These are phyloP conservation scores for Trichopoda pennipes DNA, from an alignment of 2,888 invertebrate species.

Conservation along the genomic window DNA sequence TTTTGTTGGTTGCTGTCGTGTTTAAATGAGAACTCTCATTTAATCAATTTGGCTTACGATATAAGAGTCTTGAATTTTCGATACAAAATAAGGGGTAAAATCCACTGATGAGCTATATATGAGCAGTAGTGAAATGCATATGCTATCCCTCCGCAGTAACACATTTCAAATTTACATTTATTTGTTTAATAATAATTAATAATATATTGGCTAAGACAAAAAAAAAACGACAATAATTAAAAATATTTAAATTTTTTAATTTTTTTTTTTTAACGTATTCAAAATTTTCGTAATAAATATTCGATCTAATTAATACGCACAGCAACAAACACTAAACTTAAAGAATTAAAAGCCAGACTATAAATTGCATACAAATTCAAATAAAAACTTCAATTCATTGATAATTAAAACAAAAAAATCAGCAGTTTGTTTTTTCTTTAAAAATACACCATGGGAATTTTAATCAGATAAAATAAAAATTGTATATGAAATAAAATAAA, in stretches of 20 bases:
- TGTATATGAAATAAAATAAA: conserved; percentile 7
- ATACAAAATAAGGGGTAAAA: too few relatives aligned
- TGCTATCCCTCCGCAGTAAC: too few relatives aligned
- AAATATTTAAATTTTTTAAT: not conserved
- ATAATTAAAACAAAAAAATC: not conserved
- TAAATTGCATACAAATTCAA: conserved; percentile 50
- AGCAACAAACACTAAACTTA: conserved; percentile 22
- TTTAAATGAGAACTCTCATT: too few relatives aligned
- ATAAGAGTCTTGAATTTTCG: too few relatives aligned
- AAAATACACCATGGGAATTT: conserved; percentile 37
- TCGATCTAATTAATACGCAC: conserved; percentile 32
- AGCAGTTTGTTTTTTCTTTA: not conserved
- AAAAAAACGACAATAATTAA: not conserved
- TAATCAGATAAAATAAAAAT: conserved; percentile 33
- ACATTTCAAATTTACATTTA: too few relatives aligned
- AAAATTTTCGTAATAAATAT: conserved; percentile 4
- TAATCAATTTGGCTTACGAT: too few relatives aligned
- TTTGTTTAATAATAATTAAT: too few relatives aligned
- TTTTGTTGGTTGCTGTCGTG: too few relatives aligned
- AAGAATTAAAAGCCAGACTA: conserved; percentile 27
- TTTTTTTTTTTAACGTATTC: conserved; percentile 13
- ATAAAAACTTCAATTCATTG: conserved; percentile 9
- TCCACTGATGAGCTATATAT: too few relatives aligned
- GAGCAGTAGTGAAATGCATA: too few relatives aligned
- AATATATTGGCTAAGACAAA: too few relatives aligned